Evolutionary conservation across 2,797 vertebrate genomes (phyloP).

Genomic region (Malurus leucopterus): DNA sequence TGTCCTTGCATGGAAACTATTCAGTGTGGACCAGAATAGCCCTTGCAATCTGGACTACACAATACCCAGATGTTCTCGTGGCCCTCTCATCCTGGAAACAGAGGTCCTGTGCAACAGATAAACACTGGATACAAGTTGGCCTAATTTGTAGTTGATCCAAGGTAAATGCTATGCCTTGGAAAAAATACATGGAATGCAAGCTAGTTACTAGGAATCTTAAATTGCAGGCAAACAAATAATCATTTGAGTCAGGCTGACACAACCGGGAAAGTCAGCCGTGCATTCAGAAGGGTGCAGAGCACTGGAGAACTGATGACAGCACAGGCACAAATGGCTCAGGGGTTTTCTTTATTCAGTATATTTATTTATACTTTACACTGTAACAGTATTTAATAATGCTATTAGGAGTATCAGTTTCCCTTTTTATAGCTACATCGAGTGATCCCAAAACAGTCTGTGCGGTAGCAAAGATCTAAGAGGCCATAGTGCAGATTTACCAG

Average conservation of each 20-base stretch:
- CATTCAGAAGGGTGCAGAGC: not conserved
- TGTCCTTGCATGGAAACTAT: not conserved
- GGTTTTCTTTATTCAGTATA: not conserved
- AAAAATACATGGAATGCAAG: not conserved
- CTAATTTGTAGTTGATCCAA: not conserved
- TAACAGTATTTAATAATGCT: not conserved
- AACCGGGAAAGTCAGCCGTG: not conserved
- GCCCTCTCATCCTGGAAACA: not conserved
- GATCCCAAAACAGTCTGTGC: not conserved
- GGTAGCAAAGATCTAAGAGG: not conserved
- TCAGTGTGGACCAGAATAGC: not conserved
- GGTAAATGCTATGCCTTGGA: not conserved
- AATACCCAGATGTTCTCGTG: not conserved
- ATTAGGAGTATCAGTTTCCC: not conserved
- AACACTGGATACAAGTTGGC: not conserved
- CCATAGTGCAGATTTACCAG: not conserved
- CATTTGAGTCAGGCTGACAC: not conserved
- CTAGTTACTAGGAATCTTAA: not conserved
- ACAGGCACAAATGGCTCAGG: not conserved
- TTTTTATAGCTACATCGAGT: not conserved
- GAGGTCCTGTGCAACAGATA: not conserved
- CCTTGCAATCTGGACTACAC: not conserved
- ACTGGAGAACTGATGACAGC: not conserved
- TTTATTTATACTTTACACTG: not conserved
- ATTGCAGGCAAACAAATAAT: not conserved